Evolutionary conservation across 2,797 vertebrate genomes (phyloP).

Genomic region (Hemitrygon akajei): DNA sequence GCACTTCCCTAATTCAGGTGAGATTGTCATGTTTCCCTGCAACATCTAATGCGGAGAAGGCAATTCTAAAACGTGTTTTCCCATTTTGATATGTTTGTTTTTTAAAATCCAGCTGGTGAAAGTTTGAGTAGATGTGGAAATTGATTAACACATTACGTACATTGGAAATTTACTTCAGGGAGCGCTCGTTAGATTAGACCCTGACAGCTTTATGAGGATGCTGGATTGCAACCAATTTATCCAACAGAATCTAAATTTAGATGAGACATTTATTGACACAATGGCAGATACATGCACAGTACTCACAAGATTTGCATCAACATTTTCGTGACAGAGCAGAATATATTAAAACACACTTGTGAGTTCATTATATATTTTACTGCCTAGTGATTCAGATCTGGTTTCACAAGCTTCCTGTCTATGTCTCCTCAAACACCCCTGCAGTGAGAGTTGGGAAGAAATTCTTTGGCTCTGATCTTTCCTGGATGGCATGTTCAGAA

Average conservation of each 20-base stretch:
- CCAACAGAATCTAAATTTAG: constrained; percentile 30
- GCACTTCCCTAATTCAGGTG: not conserved
- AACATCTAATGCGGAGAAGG: not conserved
- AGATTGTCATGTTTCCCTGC: not conserved
- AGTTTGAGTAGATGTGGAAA: constrained; percentile 10
- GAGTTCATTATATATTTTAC: not conserved
- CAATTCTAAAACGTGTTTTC: constrained; percentile 7
- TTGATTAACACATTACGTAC: constrained; percentile 23
- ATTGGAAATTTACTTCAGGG: constrained; percentile 30
- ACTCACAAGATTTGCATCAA: not conserved
- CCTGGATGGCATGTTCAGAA: not conserved
- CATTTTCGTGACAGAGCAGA: not conserved
- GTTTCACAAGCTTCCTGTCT: not conserved
- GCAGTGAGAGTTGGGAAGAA: too few species aligned
- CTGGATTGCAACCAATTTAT: constrained; percentile 22
- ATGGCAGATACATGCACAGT: not conserved
- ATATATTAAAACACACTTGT: not conserved
- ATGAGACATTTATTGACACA: constrained; percentile 12
- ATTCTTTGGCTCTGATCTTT: not conserved
- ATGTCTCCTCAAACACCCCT: not conserved
- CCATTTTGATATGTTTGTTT: constrained; percentile 21
- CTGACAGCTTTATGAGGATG: constrained; percentile 21
- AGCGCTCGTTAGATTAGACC: constrained; percentile 34
- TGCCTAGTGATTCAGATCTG: not conserved
- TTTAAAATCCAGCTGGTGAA: not conserved